Conservation (phyloP, 2,797 vertebrate species). For the Cossypha caffra region DNA sequence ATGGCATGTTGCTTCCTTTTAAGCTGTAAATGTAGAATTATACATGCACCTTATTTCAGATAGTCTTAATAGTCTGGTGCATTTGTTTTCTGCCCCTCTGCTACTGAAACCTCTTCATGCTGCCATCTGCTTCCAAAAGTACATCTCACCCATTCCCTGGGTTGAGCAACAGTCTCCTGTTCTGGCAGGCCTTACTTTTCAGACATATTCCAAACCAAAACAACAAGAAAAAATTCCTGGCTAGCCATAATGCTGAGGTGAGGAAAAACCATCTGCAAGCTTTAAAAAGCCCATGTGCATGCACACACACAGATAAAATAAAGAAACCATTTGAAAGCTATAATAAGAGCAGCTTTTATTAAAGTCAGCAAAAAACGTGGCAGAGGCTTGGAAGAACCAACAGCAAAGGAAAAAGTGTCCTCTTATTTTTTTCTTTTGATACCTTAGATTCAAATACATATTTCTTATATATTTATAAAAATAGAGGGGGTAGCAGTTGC, state of each 20-base stretch:
- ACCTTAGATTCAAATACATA: background rate
- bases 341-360: background rate
- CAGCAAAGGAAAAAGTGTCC: background rate
- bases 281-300: background rate
- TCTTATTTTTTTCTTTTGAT: background rate
- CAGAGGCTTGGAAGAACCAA: constrained; percentile 14
- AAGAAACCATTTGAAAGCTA: background rate
- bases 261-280: constrained; percentile 55
- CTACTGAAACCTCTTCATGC: background rate
- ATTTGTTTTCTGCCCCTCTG: background rate
- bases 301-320: background rate
- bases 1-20: background rate
- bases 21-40: background rate
- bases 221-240: background rate
- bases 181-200: background rate
- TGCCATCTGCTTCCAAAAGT: constrained; percentile 7
- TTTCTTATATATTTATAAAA: background rate
- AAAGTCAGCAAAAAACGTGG: background rate
- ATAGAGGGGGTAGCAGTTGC: background rate
- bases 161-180: background rate
- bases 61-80: background rate
- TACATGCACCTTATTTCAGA: background rate
- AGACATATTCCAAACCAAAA: constrained; percentile 16
- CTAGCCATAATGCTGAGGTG: constrained; percentile 4
- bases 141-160: background rate